These are phyloP conservation scores for Takifugu rubripes DNA, from an alignment of 2,797 vertebrate species.

Conservation along the genomic window DNA sequence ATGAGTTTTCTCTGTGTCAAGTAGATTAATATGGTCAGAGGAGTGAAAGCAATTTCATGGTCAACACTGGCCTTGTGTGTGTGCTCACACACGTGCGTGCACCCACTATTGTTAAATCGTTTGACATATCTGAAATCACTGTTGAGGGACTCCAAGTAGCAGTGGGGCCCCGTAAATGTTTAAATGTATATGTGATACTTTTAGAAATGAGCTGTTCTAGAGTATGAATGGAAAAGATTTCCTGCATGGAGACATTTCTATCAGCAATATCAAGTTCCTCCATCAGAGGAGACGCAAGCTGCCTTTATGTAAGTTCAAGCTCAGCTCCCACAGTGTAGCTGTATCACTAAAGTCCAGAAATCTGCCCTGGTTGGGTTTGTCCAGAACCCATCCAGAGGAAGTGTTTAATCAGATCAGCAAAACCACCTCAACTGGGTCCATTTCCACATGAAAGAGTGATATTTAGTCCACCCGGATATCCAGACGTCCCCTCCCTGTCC, in stretches of 20 bases:
- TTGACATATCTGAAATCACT: too few relatives aligned
- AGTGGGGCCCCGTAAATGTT: too few relatives aligned
- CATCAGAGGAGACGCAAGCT: too few relatives aligned
- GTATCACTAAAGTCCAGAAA: neutral
- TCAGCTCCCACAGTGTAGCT: too few relatives aligned
- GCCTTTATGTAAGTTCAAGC: neutral
- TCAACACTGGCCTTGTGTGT: constrained; percentile 16
- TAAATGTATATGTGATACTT: too few relatives aligned
- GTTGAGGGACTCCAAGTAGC: too few relatives aligned
- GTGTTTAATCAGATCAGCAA: constrained; percentile 34
- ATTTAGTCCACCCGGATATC: constrained; percentile 36
- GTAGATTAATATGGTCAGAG: constrained; percentile 47
- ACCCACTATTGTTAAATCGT: too few relatives aligned
- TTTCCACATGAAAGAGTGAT: constrained; percentile 15
- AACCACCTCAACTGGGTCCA: constrained; percentile 29
- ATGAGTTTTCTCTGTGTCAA: constrained; percentile 33
- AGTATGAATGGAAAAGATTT: too few relatives aligned
- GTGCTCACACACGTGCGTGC: neutral
- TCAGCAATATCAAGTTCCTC: too few relatives aligned
- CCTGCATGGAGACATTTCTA: too few relatives aligned
- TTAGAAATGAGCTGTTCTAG: too few relatives aligned
- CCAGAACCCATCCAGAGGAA: constrained; percentile 41
- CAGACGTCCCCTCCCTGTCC: constrained; percentile 55
- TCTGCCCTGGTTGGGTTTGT: constrained; percentile 7
- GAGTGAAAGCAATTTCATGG: constrained; percentile 44